A percentile compares a stretch with the other conserved stretches of the same genome.
Conservation (phyloP, 1,140 invertebrate genomes). For the Pseudomyrmex gracilis region DNA sequence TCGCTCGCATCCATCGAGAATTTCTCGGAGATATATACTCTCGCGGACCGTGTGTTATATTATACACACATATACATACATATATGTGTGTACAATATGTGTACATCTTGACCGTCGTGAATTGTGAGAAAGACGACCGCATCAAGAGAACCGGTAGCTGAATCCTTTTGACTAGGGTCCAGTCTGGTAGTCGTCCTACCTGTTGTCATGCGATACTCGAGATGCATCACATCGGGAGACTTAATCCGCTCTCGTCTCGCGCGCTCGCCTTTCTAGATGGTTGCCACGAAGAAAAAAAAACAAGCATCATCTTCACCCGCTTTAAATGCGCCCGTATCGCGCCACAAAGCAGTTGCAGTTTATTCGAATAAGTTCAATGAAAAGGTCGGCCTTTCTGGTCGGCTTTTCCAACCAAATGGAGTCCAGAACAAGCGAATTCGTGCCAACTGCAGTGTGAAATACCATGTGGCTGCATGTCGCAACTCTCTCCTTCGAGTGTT, state of each 20-base stretch:
- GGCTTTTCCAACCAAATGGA: constrained; percentile 32
- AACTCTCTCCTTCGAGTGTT: constrained; percentile 74
- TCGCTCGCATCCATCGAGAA: constrained; percentile 22
- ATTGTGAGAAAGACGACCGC: constrained; percentile 53
- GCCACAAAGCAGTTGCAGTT: background rate
- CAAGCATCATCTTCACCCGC: constrained; percentile 52
- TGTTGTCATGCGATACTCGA: constrained; percentile 76
- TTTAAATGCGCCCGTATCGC: constrained; percentile 25
- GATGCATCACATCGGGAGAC: constrained; percentile 60
- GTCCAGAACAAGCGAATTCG: constrained; percentile 55
- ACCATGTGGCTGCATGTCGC: constrained; percentile 68
- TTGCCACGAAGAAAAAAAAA: constrained; percentile 14
- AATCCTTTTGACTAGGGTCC: constrained; percentile 67
- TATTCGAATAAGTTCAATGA: background rate
- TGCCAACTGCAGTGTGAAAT: constrained; percentile 77
- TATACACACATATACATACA: too few species aligned
- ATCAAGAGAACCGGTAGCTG: constrained; percentile 72
- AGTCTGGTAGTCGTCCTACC: constrained; percentile 64
- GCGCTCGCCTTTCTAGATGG: constrained; percentile 15
- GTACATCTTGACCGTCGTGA: background rate
- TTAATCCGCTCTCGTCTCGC: constrained; percentile 65
- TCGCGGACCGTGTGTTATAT: constrained; percentile 1
- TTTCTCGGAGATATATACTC: constrained; percentile 17
- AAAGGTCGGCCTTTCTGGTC: background rate
- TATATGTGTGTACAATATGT: background rate